A percentile compares a stretch with the other conserved stretches of the same genome.
These are phyloP conservation scores for Tachypleus tridentatus DNA, from an alignment of 1,140 invertebrate genomes.

Conservation along the genomic window DNA sequence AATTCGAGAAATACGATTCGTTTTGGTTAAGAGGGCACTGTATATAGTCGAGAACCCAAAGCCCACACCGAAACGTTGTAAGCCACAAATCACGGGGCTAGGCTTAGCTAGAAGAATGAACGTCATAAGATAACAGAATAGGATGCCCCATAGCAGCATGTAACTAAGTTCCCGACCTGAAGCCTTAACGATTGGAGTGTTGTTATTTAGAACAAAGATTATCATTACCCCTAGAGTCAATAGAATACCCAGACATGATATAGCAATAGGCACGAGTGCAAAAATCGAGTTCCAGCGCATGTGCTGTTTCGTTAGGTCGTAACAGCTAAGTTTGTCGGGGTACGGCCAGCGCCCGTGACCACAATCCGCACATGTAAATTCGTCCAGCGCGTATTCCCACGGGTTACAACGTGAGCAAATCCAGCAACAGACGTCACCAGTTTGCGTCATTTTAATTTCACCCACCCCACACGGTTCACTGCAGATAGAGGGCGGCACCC, in stretches of 20 bases:
- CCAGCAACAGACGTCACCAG: slow-evolving; percentile 37
- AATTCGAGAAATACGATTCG: slow-evolving; percentile 48
- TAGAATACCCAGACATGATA: slow-evolving; percentile 43
- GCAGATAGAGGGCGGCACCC: slow-evolving; percentile 47
- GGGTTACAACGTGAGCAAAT: slow-evolving; percentile 44
- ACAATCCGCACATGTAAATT: slow-evolving; percentile 45
- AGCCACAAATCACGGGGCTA: slow-evolving; percentile 37
- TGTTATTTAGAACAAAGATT: slow-evolving; percentile 34
- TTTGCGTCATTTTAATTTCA: slow-evolving; percentile 54
- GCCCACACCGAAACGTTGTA: slow-evolving; percentile 45
- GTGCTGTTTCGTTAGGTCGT: slow-evolving; percentile 39
- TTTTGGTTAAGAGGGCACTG: slow-evolving; percentile 48
- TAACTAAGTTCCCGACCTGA: slow-evolving; percentile 47
- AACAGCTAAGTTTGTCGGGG: slow-evolving; percentile 33
- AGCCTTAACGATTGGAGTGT: slow-evolving; percentile 40
- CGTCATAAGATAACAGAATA: slow-evolving; percentile 39
- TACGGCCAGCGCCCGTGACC: slow-evolving; percentile 38
- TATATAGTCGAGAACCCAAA: slow-evolving; percentile 49
- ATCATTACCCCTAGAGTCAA: slow-evolving; percentile 38
- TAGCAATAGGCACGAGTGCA: slow-evolving; percentile 41
- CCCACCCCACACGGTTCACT: slow-evolving; percentile 52
- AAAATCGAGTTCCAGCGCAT: slow-evolving; percentile 45
- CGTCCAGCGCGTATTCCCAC: slow-evolving; percentile 45
- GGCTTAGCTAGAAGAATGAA: slow-evolving; percentile 42
- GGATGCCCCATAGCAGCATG: slow-evolving; percentile 40